These are phyloP conservation scores for Chromoteleia sp. DNA, from an alignment of 2,888 invertebrate genomes.

Conservation along the genomic window DNA sequence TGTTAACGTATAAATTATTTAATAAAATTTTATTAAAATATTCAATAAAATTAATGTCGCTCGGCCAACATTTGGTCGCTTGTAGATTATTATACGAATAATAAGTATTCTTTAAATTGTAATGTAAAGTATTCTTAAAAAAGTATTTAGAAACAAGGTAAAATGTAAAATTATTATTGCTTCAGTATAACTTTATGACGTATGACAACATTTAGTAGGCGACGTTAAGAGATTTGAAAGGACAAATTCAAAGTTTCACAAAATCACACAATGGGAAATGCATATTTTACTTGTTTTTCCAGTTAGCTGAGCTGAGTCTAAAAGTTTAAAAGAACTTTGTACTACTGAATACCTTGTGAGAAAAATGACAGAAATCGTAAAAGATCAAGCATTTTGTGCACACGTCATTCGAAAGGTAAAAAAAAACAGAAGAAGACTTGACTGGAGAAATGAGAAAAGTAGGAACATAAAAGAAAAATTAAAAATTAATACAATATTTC, in stretches of 20 bases:
- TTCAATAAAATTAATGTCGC: no score
- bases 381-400: conserved; percentile 25
- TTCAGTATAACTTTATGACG: no score
- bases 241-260: conserved; percentile 1
- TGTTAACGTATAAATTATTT: no score
- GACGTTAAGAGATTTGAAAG: conserved; percentile 1
- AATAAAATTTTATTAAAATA: no score
- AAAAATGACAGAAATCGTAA: conserved; percentile 32
- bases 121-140: no score
- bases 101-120: no score
- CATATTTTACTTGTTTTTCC: conserved; percentile 41
- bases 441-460: no score
- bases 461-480: not conserved
- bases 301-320: conserved; percentile 30
- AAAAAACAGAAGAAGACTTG: not conserved
- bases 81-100: no score
- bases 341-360: conserved; percentile 28
- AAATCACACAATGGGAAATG: conserved; percentile 32
- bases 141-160: no score
- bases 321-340: conserved; percentile 33
- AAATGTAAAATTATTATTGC: no score
- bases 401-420: not conserved
- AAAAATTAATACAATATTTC: no score
- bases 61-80: no score
- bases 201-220: not conserved